These are phyloP conservation scores for Dromiciops gliroides DNA, from an alignment of 2,113 vertebrate species.

Conservation along the genomic window DNA sequence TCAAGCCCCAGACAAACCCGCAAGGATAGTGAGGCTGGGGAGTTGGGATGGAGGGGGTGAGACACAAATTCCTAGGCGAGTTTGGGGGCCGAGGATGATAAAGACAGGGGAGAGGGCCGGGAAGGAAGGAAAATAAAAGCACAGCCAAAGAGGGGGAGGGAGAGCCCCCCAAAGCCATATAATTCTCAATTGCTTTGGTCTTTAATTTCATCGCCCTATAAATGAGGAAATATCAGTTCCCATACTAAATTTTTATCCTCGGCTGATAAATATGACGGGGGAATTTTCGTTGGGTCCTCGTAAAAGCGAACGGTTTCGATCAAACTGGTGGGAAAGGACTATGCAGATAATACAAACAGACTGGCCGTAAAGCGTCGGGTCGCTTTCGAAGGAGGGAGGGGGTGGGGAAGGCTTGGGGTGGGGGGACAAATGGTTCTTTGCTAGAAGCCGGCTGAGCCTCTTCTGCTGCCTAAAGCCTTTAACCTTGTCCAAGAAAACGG, in stretches of 20 bases:
- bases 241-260: conserved; percentile 86
- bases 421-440: conserved; percentile 71
- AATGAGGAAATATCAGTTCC: conserved; percentile 87
- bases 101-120: conserved; percentile 43
- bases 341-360: conserved; percentile 88
- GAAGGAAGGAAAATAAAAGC: conserved; percentile 72
- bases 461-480: conserved; percentile 80
- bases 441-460: conserved; percentile 71
- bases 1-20: background rate
- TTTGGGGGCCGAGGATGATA: background rate
- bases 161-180: conserved; percentile 70
- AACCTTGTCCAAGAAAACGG: conserved; percentile 67
- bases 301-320: conserved; percentile 86
- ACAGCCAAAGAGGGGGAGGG: background rate
- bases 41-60: background rate
- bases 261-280: conserved; percentile 86
- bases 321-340: conserved; percentile 85
- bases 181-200: conserved; percentile 82
- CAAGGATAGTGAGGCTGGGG: background rate
- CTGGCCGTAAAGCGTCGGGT: conserved; percentile 84
- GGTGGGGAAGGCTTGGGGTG: background rate
- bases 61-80: background rate
- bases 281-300: conserved; percentile 85
- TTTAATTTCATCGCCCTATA: conserved; percentile 87
- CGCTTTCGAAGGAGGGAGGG: conserved; percentile 82